phyloP scores from a whole-genome alignment of 2,888 invertebrate genomes.

The Heliconius cydno region DNA sequence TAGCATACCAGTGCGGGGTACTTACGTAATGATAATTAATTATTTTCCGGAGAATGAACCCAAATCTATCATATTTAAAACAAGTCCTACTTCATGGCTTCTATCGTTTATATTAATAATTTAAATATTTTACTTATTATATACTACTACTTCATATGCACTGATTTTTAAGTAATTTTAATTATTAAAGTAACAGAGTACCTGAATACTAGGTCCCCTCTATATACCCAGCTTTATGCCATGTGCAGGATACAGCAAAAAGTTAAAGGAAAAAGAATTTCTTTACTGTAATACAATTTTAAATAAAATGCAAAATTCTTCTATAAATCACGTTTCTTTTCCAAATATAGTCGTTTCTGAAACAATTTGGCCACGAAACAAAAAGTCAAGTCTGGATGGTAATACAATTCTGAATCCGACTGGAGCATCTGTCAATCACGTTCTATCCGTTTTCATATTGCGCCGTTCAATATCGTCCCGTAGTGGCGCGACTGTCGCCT shows the following conservation, averaged over 20 bases:
- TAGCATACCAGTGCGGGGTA: no score
- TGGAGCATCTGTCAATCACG: slow-evolving; percentile 41
- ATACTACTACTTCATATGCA: no score
- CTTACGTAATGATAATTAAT: no score
- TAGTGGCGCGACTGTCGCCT: slow-evolving; percentile 33
- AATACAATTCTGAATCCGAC: slow-evolving; percentile 32
- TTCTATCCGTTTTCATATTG: slow-evolving; percentile 39
- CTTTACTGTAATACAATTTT: background rate
- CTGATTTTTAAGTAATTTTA: no score
- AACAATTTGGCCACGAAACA: slow-evolving; percentile 19
- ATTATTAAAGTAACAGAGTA: no score
- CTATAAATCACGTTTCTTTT: background rate
- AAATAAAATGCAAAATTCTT: background rate
- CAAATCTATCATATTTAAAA: no score
- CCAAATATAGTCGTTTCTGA: background rate
- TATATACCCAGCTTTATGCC: background rate
- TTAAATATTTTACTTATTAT: no score
- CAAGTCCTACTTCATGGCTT: no score
- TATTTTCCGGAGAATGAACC: no score
- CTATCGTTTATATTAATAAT: no score
- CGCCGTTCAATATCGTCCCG: slow-evolving; percentile 38
- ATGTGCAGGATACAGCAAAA: no score
- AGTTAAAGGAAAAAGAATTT: no score
- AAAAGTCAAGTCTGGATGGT: slow-evolving; percentile 5
- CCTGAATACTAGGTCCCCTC: background rate